Percentiles rank a stretch among this genome's conserved stretches.
phyloP scores from a whole-genome alignment of 37 sponge, comb jelly and placozoan species.

The Hormiphora californensis region DNA sequence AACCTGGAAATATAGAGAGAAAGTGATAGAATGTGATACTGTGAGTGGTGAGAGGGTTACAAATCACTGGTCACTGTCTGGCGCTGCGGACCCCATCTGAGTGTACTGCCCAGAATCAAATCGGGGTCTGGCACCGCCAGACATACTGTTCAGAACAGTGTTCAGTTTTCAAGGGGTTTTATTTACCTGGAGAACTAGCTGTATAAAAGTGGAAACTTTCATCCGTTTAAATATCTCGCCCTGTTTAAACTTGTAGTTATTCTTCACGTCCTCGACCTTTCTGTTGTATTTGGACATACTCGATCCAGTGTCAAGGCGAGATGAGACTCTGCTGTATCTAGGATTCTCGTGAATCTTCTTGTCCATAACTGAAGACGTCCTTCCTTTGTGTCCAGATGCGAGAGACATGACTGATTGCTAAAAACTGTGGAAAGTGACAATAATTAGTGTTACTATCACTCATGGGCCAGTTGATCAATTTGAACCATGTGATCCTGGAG shows the following conservation, averaged over 20 bases:
- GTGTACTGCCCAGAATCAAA: too few relatives aligned
- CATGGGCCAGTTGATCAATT: too few relatives aligned
- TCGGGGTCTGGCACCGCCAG: too few relatives aligned
- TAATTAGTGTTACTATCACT: too few relatives aligned
- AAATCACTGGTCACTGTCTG: too few relatives aligned
- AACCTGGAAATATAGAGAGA: background rate
- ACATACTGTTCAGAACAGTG: too few relatives aligned
- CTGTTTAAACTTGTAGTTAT: constrained; percentile 74
- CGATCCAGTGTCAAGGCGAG: constrained; percentile 11
- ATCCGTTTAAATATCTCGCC: constrained; percentile 95
- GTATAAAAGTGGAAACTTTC: constrained; percentile 90
- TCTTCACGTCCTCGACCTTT: constrained; percentile 45
- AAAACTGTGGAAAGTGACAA: too few relatives aligned
- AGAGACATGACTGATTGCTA: too few relatives aligned
- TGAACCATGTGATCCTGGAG: too few relatives aligned
- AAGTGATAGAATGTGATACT: background rate
- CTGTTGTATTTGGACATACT: constrained; percentile 35
- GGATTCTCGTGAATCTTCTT: constrained; percentile 91
- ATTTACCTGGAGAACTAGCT: constrained; percentile 79
- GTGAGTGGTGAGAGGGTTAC: too few relatives aligned
- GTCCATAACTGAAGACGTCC: constrained; percentile 56
- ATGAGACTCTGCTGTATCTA: constrained; percentile 59
- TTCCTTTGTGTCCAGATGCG: constrained; percentile 36
- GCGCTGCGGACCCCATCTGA: too few relatives aligned
- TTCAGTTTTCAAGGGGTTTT: too few relatives aligned